Evolutionary conservation across 2,113 vertebrate genomes (phyloP).

Genomic region (Baryphthengus martii): DNA sequence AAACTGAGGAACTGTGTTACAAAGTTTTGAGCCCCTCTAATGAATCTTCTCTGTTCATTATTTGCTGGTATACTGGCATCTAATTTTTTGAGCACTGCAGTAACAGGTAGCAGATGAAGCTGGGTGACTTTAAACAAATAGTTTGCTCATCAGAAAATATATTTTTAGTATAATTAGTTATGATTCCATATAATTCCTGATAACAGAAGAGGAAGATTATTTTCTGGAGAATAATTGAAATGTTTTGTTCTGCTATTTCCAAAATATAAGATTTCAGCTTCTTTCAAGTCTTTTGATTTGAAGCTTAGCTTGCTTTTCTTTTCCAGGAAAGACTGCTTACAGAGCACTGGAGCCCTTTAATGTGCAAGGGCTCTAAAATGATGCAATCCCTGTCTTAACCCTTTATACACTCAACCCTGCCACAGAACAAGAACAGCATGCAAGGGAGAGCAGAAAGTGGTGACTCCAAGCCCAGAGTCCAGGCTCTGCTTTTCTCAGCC

Average conservation of each 20-base stretch:
- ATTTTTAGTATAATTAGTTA: neutral
- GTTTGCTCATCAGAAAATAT: neutral
- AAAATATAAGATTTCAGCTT: neutral
- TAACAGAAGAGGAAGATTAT: neutral
- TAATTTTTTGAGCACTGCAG: neutral
- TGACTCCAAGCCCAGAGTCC: fast-evolving
- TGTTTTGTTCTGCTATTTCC: neutral
- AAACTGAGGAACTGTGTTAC: neutral
- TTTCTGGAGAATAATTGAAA: neutral
- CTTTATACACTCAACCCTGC: neutral
- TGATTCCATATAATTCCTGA: neutral
- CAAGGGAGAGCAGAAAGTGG: neutral
- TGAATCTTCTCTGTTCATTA: neutral
- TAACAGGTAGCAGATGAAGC: neutral
- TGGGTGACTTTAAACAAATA: neutral
- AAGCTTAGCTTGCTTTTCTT: neutral
- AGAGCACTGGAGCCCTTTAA: neutral
- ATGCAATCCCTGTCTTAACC: neutral
- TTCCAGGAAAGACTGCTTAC: neutral
- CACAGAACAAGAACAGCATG: fast-evolving
- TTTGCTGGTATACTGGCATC: neutral
- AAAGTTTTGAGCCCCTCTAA: neutral
- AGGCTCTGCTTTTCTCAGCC: neutral
- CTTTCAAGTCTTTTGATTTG: neutral
- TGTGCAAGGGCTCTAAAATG: neutral